Evolutionary conservation across 2,797 vertebrate species (phyloP).

Genomic region (Amazona ochrocephala): DNA sequence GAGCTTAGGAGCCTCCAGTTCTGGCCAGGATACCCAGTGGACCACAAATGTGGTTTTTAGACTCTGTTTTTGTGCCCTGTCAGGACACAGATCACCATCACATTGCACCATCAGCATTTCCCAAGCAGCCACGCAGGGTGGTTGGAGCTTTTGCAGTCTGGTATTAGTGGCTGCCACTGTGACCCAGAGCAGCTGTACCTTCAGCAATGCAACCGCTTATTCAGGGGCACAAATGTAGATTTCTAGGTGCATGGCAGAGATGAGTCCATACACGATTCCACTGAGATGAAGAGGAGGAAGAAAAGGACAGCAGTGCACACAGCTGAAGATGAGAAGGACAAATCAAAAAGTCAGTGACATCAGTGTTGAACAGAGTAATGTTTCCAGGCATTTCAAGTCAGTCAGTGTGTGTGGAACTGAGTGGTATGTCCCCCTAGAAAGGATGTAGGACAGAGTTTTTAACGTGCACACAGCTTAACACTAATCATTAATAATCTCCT

Average conservation of each 20-base stretch:
- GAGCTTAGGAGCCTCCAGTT: background rate
- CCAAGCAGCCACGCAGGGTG: background rate
- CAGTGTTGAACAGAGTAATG: background rate
- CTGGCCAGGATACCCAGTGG: background rate
- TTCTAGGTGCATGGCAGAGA: background rate
- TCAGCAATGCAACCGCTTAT: background rate
- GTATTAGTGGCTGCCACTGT: background rate
- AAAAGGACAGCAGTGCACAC: background rate
- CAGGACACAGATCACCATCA: background rate
- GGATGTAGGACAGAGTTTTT: background rate
- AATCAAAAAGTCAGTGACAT: background rate
- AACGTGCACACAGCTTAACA: background rate
- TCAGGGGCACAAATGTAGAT: background rate
- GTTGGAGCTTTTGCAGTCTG: background rate
- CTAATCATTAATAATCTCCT: background rate
- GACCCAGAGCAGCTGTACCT: background rate
- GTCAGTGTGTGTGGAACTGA: background rate
- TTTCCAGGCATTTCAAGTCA: background rate
- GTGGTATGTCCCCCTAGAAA: background rate
- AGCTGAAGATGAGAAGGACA: background rate
- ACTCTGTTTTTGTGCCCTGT: background rate
- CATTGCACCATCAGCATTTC: background rate
- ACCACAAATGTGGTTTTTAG: rapidly evolving
- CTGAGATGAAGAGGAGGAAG: background rate
- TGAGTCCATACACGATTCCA: background rate